Conservation (phyloP, 2,797 vertebrate species). For the Adelosebastes latens region DNA sequence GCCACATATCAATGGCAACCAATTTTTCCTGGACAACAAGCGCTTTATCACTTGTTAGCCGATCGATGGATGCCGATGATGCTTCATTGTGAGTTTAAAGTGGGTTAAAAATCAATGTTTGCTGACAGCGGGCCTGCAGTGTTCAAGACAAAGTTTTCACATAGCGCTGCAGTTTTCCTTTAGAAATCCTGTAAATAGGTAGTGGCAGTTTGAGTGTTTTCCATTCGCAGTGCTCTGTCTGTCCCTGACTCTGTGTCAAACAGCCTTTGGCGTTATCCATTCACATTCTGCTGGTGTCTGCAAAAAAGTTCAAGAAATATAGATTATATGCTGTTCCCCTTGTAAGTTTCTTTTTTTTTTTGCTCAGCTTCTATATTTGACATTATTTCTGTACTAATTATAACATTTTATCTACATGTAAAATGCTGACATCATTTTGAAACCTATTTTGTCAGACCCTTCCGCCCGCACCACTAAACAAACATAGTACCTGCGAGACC, state of each 20-base stretch:
- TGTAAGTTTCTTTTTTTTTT: neutral
- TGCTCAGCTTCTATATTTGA: neutral
- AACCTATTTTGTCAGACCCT: neutral
- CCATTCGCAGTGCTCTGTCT: neutral
- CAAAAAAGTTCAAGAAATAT: neutral
- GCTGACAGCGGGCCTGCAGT: too few relatives aligned
- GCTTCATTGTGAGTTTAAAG: conserved; percentile 31
- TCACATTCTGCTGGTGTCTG: neutral
- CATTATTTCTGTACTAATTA: neutral
- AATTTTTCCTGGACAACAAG: conserved; percentile 14
- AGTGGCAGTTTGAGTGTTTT: neutral
- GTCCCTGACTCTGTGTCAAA: neutral
- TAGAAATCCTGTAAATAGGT: neutral
- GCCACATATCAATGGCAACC: conserved; percentile 36
- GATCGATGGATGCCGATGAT: conserved; percentile 14
- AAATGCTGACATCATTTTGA: neutral
- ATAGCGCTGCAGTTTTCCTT: conserved; percentile 9
- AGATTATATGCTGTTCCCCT: neutral
- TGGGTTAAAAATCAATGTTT: conserved; percentile 10
- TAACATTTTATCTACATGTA: neutral
- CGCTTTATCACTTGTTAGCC: conserved; percentile 31
- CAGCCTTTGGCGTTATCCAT: neutral
- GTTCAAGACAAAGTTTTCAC: conserved; percentile 4
- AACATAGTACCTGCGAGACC: neutral
- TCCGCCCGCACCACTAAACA: neutral